Evolutionary conservation across 2,888 invertebrate genomes (phyloP), one percentile per base, ranked within the genome.

Genomic region (Agonopterix alstromeriana): DNA sequence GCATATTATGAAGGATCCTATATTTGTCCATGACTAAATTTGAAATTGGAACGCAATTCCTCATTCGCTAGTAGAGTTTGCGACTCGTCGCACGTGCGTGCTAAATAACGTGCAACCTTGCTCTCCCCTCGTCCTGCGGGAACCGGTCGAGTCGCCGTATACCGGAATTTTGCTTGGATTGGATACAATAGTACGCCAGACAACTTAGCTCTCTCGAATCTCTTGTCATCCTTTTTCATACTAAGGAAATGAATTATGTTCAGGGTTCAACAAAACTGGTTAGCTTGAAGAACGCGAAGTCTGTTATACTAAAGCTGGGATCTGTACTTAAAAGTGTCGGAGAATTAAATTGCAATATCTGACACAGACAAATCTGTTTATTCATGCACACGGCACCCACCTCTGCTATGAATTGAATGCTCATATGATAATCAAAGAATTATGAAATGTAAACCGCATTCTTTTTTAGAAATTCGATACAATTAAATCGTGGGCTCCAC

Each of bases 21-120:
- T 8, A 36, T 12, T 27, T 14, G 45, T 40, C 43, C 8, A 43
- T 43, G 27, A 43, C 14, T 10, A 42, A 7, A 42, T 35, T 45
- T n/a, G 36, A 48, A 50, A 36, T 47, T 50, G 50, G 47, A 47
- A 45, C 45, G 35, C 43, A 35, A 35, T 43, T 36, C 14, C 51
- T 44, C 47, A 49, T 46, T 36, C 48, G 45, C 45, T 35, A 11
- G 12, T 36, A 40, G 40, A 48, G 45, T 40, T 46, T 42, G 42
- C 42, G 38, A 50, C 50, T 58, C 57, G 61, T 55, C 70, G 63
- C 78, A 77, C 74, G 79, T 74, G 77, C 68, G 71, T 70, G 73
- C 67, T 73, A 75, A 77, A 74, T 75, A 77, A 73, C 73, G 58
- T 69, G 63, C 73, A 82, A 75, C 82, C 80, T 82, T 80, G 82